Percentiles rank a stretch among this genome's conserved stretches.
phyloP scores from a whole-genome alignment of 2,888 invertebrate species.

The Pandemis heparana region DNA sequence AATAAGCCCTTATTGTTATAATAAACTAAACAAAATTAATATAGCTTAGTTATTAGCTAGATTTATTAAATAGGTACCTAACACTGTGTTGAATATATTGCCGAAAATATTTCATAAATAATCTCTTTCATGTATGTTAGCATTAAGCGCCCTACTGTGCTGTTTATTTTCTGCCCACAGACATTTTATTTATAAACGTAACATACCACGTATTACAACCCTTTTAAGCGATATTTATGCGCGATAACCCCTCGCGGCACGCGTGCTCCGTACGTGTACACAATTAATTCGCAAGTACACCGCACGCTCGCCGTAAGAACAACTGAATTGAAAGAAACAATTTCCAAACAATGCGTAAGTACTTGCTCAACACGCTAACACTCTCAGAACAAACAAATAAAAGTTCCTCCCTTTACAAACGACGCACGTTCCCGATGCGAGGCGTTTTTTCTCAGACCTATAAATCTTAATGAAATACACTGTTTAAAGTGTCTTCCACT shows the following conservation, averaged over 20 bases:
- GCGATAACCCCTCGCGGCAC: not conserved
- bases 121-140: not conserved
- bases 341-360: constrained; percentile 33
- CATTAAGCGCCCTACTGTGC: not conserved
- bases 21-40: not conserved
- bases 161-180: not conserved
- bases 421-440: constrained; percentile 26
- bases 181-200: not conserved
- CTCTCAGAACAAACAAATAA: constrained; percentile 40
- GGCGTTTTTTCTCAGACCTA: constrained; percentile 39
- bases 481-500: constrained; percentile 42
- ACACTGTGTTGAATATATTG: not conserved
- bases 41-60: too few relatives aligned
- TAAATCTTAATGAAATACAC: constrained; percentile 44
- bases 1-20: not conserved
- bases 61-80: not conserved
- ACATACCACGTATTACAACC: not conserved
- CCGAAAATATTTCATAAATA: not conserved
- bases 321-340: constrained; percentile 35
- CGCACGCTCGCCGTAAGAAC: constrained; percentile 14
- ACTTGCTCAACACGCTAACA: constrained; percentile 33
- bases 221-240: not conserved
- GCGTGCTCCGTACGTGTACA: not conserved
- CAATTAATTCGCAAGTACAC: not conserved
- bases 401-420: constrained; percentile 36